These are phyloP conservation scores for Acanthurus leucopareius DNA, from an alignment of 2,797 vertebrate species.

Conservation along the genomic window DNA sequence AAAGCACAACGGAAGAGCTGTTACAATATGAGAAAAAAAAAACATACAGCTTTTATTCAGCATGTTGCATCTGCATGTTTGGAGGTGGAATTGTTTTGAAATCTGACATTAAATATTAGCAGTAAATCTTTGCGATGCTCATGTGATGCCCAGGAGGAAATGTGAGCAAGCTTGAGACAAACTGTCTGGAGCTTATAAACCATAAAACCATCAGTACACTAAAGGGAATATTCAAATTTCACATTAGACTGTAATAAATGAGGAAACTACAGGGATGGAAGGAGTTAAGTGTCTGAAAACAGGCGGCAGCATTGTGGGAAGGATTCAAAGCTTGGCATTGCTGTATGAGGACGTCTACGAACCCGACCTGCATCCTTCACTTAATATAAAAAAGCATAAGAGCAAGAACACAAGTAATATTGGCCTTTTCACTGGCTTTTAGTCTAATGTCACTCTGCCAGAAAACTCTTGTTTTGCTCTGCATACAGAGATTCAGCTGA, in stretches of 20 bases:
- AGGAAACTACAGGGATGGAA: neutral
- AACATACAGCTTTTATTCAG: neutral
- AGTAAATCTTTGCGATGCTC: neutral
- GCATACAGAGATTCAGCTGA: neutral
- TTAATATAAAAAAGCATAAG: neutral
- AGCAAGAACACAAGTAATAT: neutral
- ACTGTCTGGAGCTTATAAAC: neutral
- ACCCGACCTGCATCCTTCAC: neutral
- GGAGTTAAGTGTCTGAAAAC: neutral
- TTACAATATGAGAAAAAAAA: too few relatives aligned
- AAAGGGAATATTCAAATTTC: conserved; percentile 1
- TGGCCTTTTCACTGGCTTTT: neutral
- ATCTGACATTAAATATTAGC: too few relatives aligned
- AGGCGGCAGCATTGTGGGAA: neutral
- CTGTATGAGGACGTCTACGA: neutral
- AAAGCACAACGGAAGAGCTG: too few relatives aligned
- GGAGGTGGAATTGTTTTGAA: too few relatives aligned
- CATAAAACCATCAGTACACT: neutral
- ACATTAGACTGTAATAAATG: neutral
- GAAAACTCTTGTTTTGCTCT: neutral
- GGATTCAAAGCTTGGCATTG: neutral
- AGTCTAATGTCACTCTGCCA: neutral
- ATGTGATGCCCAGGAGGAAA: too few relatives aligned
- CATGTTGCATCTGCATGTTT: neutral
- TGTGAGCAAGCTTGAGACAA: neutral